Base-by-base conservation (phyloP, 2,888 invertebrate species). In the Caradrina clavipalpis region DNA sequence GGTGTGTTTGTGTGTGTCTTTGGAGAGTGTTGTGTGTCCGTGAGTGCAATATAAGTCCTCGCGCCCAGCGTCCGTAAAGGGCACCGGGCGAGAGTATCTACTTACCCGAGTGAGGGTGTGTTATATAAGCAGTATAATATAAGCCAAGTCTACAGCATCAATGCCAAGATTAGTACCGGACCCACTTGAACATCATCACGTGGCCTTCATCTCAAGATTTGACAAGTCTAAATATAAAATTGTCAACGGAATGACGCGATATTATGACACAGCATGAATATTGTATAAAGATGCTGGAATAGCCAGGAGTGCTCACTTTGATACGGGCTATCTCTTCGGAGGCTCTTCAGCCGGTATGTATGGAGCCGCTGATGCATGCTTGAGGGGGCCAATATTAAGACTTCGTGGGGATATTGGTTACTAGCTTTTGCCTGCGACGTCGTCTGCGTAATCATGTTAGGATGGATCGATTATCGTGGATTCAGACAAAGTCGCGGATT, bases 241-340 rank as follows among this genome's bases (percentile, higher is more conserved):
- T 31, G 21, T 67, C 45, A 61, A 64, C 53, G 47, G 22, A 31
- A 53, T 35, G 71, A 51, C 45, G 26, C 45, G 51, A 57, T 73
- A 78, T 65, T 78, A 65, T 51, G 73, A 60, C 53, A 53, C 60
- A 47, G 58, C 60, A 66, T 73, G 74, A 78, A 75, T 61, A 45
- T 47, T 13, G 31, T n/a, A 19, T 42, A 31, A 72, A 54, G 35
- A 50, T 11, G 22, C 49, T 78, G 21, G 45, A 73, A 74, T 26
- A n/a, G 15, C 31, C 42, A 21, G 19, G 50, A 73, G 78, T 71
- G 57, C 56, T 73, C 58, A 64, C 74, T 75, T 75, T 73, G 78
- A 64, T 42, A 65, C 51, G 60, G 53, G 15, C 51, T 45, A 57
- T 56, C 53, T 49, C n/a, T 21, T n/a, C 53, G 7, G 42, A 73